Evolutionary conservation across 2,888 invertebrate species (phyloP), one percentile per base, ranked within the genome.

Genomic region (Diloba caeruleocephala): DNA sequence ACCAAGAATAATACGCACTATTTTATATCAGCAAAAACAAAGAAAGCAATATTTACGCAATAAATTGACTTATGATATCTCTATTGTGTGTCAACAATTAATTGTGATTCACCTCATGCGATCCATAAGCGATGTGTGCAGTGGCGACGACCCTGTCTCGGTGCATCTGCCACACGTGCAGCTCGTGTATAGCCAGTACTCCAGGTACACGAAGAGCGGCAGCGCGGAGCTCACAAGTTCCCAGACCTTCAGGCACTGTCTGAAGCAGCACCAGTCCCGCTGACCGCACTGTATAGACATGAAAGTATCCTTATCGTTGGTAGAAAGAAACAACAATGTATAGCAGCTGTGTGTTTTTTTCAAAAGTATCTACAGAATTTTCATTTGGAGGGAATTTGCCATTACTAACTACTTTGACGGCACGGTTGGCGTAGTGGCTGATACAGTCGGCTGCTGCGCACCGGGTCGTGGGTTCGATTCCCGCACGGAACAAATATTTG

Each of bases 91-190:
- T 17, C n/a, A 9, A 25, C 5, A 50, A 58, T 9, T 25, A 21
- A 39, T 54, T 54, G 38, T 2, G 34, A 61, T 61, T 62, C 43
- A 92, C 92, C 79, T 90, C 84, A 36, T 89, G 90, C 0, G 92
- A 88, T 48, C 74, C 78, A 52, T 93, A 93, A 4, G 83, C 85
- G 32, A 98, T 95, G 78, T 98, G 98, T 2, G 96, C 97, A 0
- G 98, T 98, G 14, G 97, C 97, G 38, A 98, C 96, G 26, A 97
- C 95, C 84, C 96, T 96, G 71, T 95, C 95, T 0, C 96, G 95
- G 3, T 97, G 97, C 57, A 98, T 89, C 72, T 97, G 97, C 98
- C 98, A 98, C 14, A 98, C 96, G 79, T 98, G 98, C 31, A 98
- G 94, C 87, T 98, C 98, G 79, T 98, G 98, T 13, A 98, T 96